phyloP scores from a whole-genome alignment of 2,113 vertebrate genomes.

The Oreochromis niloticus region DNA sequence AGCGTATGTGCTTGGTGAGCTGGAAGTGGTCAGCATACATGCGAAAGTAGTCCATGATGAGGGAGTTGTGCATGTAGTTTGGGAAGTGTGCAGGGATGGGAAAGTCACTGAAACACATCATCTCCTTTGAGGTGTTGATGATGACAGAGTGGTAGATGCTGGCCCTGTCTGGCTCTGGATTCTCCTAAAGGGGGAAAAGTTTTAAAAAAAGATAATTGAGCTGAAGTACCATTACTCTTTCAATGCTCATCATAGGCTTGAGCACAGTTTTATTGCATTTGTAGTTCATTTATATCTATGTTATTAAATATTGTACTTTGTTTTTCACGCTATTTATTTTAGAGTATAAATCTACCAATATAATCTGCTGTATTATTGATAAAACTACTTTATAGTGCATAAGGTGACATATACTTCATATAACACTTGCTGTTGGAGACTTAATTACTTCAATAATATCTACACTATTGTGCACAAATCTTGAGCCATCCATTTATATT shows the following conservation, averaged over 20 bases:
- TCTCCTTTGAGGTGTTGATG: constrained; percentile 94
- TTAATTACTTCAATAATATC: background rate
- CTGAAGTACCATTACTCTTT: background rate
- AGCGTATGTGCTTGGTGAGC: constrained; percentile 78
- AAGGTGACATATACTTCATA: background rate
- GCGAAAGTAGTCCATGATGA: constrained; percentile 84
- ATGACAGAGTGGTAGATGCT: constrained; percentile 89
- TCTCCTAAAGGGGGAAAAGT: constrained; percentile 69
- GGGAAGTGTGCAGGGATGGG: constrained; percentile 83
- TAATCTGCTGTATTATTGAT: background rate
- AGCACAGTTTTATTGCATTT: background rate
- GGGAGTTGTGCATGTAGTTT: constrained; percentile 87
- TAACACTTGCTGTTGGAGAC: background rate
- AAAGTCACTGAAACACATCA: constrained; percentile 87
- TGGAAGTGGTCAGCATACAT: constrained; percentile 81
- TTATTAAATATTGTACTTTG: too few relatives aligned
- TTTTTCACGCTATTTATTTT: too few relatives aligned
- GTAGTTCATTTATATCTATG: too few relatives aligned
- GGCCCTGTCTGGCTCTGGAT: constrained; percentile 76
- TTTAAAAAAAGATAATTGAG: background rate
- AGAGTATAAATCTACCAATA: background rate
- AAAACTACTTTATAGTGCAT: background rate
- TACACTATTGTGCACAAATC: background rate
- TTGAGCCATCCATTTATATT: background rate
- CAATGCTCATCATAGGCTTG: background rate